Evolutionary conservation across 2,113 vertebrate genomes (phyloP), one percentile per base, ranked within the genome.

Genomic region (Copsychus sechellarum): DNA sequence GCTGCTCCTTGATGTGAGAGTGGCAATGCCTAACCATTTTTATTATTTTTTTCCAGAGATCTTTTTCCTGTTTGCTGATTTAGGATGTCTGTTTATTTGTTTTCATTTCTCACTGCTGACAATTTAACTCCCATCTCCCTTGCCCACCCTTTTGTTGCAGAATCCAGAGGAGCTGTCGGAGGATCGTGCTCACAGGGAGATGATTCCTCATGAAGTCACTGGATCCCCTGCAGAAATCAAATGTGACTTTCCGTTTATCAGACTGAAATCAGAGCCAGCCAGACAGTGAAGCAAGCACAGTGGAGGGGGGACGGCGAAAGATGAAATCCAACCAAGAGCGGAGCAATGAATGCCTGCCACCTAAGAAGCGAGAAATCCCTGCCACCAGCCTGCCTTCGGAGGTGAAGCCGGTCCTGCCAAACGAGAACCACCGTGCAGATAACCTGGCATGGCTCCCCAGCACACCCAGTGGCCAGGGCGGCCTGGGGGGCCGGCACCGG

Each of bases 261-360:
- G 97, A 97, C 98, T 98, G 97, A 98, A 98, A 97, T 88, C 98
- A 94, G 97, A 98, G 91, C 97, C 97, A 96, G 96, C 97, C 97
- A 98, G 96, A 95, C 98, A 98, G 97, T 99, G 98, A 98, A 97
- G 87, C 97, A 86, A 98, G 96, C 97, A 98, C 97, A 98, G 97
- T 98, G 97, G 97, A 98, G 96, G 97, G 97, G 97, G 96, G 94
- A 98, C 96, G 96, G 98, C 98, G 96, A 98, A 99, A 98, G 95
- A 99, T 99, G 99, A 99, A 99, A 99, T 99, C 99, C 97, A 99
- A 98, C 97, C 99, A 99, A 96, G 99, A 99, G 97, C 98, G 99
- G 96, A 99, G 99, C 98, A 99, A 99, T 92, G 99, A 99, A 98
- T 99, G 99, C 98, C 98, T 99, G 97, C 99, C 99, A 74, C 99